These are phyloP conservation scores for Nestor notabilis DNA, from an alignment of 2,113 vertebrate genomes.

Conservation along the genomic window DNA sequence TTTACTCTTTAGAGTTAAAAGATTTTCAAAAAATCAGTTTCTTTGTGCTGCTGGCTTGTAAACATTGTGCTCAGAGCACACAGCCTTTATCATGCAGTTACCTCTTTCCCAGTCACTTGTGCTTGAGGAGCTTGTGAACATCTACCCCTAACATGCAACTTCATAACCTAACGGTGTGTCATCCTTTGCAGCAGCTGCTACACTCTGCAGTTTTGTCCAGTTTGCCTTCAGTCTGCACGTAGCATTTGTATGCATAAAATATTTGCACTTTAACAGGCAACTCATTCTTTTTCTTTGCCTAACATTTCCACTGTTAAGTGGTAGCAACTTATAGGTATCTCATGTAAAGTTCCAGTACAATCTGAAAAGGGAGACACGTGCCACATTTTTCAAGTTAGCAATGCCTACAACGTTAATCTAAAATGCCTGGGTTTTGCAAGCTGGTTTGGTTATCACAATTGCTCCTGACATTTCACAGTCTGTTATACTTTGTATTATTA, in stretches of 20 bases:
- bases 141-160: not conserved
- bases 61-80: not conserved
- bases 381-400: not conserved
- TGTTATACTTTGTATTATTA: not conserved
- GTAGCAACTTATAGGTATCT: not conserved
- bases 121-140: not conserved
- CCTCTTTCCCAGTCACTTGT: not conserved
- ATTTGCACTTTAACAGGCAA: not conserved
- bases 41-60: slow-evolving; percentile 15
- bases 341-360: not conserved
- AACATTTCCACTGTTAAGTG: not conserved
- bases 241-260: not conserved
- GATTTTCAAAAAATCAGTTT: not conserved
- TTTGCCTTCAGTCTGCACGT: not conserved
- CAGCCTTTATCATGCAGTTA: not conserved
- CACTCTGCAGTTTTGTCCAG: not conserved
- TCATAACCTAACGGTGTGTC: not conserved
- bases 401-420: not conserved
- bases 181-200: not conserved
- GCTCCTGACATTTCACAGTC: not conserved
- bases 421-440: not conserved
- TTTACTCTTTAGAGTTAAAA: slow-evolving; percentile 27
- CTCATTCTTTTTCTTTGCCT: not conserved
- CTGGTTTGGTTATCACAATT: not conserved
- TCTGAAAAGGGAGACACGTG: accelerated